Evolutionary conservation across 2,797 vertebrate genomes (phyloP).

Genomic region (Oreochromis grahami): DNA sequence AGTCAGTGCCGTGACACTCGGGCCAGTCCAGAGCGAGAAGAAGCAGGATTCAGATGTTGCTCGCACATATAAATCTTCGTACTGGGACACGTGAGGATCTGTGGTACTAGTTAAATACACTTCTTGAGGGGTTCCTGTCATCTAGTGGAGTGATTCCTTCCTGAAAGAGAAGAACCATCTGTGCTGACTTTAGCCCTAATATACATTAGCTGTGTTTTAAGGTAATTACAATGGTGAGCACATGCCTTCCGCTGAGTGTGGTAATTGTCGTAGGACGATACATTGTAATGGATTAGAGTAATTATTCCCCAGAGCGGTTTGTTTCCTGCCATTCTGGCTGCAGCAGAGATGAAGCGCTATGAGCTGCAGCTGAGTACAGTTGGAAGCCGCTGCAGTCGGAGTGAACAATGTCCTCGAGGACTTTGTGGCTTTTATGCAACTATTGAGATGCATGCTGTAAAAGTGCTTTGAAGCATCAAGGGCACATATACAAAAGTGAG

Average conservation of each 20-base stretch:
- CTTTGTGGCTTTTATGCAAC: constrained; percentile 9
- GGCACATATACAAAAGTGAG: neutral
- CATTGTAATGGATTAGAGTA: constrained; percentile 10
- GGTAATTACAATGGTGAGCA: neutral
- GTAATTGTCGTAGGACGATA: neutral
- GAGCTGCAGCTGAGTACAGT: constrained; percentile 4
- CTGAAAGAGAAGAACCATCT: neutral
- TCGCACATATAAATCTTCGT: neutral
- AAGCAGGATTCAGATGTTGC: neutral
- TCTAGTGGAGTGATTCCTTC: neutral
- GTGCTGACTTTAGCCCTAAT: neutral
- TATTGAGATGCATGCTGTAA: neutral
- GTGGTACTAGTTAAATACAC: neutral
- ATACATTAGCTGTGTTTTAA: neutral
- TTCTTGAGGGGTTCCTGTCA: neutral
- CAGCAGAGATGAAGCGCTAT: neutral
- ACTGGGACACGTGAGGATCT: neutral
- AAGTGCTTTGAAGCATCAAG: neutral
- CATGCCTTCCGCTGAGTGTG: neutral
- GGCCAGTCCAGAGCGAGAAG: neutral
- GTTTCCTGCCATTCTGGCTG: neutral
- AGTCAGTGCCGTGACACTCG: neutral
- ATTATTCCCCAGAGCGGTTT: neutral
- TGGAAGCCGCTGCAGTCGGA: neutral
- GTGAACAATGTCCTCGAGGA: constrained; percentile 5